Base-by-base conservation (phyloP, 2,888 invertebrate genomes). In the Xestobium rufovillosum region DNA sequence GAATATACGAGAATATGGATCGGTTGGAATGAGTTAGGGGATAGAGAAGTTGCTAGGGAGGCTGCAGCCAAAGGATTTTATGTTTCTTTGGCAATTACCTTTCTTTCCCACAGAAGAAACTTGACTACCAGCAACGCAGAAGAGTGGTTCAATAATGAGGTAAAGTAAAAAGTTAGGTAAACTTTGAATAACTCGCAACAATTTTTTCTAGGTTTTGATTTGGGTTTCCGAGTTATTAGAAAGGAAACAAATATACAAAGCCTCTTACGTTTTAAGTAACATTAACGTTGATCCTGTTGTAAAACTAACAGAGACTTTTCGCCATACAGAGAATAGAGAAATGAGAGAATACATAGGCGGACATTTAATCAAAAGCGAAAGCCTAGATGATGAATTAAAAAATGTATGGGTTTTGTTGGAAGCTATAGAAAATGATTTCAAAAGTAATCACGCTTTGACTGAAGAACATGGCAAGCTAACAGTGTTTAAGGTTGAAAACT, bases 31-130 rank as follows among this genome's bases (percentile, higher is more conserved):
- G 69, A 65, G 36, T 73, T 77, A 48, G 73, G 76, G 26, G 69
- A 75, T 17, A 66, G 75, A 53, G 79, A 80, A 61, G 73, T 80
- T 27, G 76, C 76, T 1, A 66, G 80, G 48, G 80, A 81, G 59
- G 76, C 80, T 9, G 79, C 77, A 16, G 73, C 76, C 1, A 80
- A 81, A 57, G 80, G 80, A 11, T 72, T 72, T 15, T 75, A 78
- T 49, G 70, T 79, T 29, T 63, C 67, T 19, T 59, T 80, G 36
- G 78, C 77, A 26, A 59, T 73, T 34, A 70, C 68, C 48, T 80
- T 74, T 60, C 60, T 81, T 12, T 69, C 72, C 48, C 59, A 60
- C 26, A 71, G 75, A 51, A 74, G 72, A 55, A 64, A 67, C 40
- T 72, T 74, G 65, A 67, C 61, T 43, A 60, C 70, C 38, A 56